Conservation (phyloP, 2,888 invertebrate species). For the Drosophila anceps region DNA sequence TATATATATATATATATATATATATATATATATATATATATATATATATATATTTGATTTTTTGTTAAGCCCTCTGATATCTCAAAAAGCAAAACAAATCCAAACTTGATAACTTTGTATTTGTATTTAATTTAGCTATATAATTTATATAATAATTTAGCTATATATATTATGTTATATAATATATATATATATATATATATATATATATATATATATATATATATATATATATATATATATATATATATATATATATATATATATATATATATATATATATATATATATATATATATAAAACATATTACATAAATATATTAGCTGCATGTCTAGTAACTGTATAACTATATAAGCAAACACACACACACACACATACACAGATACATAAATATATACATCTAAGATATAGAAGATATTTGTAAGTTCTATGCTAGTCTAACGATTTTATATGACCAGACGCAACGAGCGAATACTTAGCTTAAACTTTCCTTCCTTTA, state of each 20-base stretch:
- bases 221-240: constrained; percentile 9
- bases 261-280: constrained; percentile 29
- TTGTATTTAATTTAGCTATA: not conserved
- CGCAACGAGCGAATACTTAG: constrained; percentile 42
- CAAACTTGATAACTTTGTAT: constrained; percentile 1
- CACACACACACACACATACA: not conserved
- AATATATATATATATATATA: no score
- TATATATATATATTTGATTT: no score
- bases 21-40: no score
- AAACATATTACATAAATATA: constrained; percentile 9
- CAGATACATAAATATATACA: not conserved
- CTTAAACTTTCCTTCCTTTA: constrained; percentile 9
- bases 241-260: not conserved
- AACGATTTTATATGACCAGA: constrained; percentile 38
- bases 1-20: not conserved
- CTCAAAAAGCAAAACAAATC: constrained; percentile 18
- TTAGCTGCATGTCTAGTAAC: constrained; percentile 28
- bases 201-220: not conserved
- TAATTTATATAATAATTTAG: no score
- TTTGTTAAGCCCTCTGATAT: constrained; percentile 28
- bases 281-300: not conserved
- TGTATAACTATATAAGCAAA: constrained; percentile 15
- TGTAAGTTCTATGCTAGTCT: constrained; percentile 31
- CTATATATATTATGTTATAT: no score
- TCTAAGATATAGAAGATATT: constrained; percentile 8